A percentile compares a stretch with the other conserved stretches of the same genome.
Conservation (phyloP, 2,113 vertebrate genomes). For the Channa maculata region DNA sequence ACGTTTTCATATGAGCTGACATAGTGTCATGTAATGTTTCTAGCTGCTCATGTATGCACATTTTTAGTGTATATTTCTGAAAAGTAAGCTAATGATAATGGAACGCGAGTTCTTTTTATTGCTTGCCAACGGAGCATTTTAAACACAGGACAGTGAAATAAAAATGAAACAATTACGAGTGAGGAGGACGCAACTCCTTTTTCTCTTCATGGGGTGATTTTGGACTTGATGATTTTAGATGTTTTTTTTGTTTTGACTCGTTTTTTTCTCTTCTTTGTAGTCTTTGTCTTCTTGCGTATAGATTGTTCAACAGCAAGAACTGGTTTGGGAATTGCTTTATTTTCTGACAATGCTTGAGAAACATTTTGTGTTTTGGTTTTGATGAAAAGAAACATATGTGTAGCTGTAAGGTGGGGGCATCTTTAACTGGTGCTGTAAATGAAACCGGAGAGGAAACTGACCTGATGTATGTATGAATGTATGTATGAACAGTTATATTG, state of each 20-base stretch:
- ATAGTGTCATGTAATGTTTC: constrained; percentile 97
- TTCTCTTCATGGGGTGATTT: constrained; percentile 89
- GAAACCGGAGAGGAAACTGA: constrained; percentile 87
- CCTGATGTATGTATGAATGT: constrained; percentile 91
- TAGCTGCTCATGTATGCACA: constrained; percentile 98
- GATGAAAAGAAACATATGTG: constrained; percentile 69
- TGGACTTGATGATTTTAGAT: constrained; percentile 85
- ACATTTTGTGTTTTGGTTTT: constrained; percentile 87
- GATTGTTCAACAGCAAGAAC: constrained; percentile 93
- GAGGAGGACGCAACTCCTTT: constrained; percentile 84
- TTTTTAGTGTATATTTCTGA: constrained; percentile 98
- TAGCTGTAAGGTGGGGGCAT: constrained; percentile 91
- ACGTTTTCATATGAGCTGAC: constrained; percentile 99
- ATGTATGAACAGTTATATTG: constrained; percentile 85
- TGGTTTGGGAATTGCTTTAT: constrained; percentile 93
- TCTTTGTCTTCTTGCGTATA: constrained; percentile 84
- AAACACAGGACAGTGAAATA: constrained; percentile 85
- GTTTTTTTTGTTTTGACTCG: constrained; percentile 70
- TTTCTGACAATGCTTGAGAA: constrained; percentile 96
- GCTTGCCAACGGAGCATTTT: constrained; percentile 92
- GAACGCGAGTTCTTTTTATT: constrained; percentile 93
- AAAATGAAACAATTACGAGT: constrained; percentile 70
- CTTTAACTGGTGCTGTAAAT: constrained; percentile 91
- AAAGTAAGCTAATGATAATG: constrained; percentile 91
- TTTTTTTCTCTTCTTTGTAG: constrained; percentile 21